Evolutionary conservation across 2,888 invertebrate genomes (phyloP).

Genomic region (Laothoe populi): DNA sequence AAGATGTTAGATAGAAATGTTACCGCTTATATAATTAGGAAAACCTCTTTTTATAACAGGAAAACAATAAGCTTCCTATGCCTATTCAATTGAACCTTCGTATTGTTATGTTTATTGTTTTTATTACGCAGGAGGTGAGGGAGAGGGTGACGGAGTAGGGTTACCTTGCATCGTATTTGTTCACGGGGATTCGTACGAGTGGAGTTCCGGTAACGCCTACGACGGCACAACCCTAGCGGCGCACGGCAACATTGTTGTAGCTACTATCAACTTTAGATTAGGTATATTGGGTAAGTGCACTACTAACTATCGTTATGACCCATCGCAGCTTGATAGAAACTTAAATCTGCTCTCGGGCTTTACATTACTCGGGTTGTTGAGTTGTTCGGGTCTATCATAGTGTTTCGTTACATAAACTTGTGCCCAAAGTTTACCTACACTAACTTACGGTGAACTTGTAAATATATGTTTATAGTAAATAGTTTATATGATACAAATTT

Average conservation of each 20-base stretch:
- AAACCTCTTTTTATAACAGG: constrained; percentile 1
- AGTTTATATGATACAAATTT: not conserved
- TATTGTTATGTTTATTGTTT: constrained; percentile 29
- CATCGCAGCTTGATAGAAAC: constrained; percentile 17
- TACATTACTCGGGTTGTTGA: constrained; percentile 11
- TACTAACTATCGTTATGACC: not conserved
- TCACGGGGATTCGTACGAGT: constrained; percentile 98
- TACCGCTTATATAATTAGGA: constrained; percentile 1
- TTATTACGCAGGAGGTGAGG: constrained; percentile 56
- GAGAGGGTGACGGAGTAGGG: constrained; percentile 78
- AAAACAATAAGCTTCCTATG: constrained; percentile 9
- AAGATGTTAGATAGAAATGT: no score
- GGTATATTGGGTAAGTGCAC: constrained; percentile 91
- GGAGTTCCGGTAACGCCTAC: constrained; percentile 98
- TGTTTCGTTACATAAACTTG: constrained; percentile 21
- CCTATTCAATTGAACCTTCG: constrained; percentile 28
- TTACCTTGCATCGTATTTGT: constrained; percentile 95
- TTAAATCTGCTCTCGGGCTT: constrained; percentile 13
- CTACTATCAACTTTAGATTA: constrained; percentile 95
- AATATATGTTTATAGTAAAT: not conserved
- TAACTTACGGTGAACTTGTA: constrained; percentile 1
- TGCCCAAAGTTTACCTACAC: constrained; percentile 21
- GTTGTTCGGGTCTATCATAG: constrained; percentile 12
- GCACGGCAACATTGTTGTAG: constrained; percentile 94
- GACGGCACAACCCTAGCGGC: constrained; percentile 98